These are phyloP conservation scores for Acrocephalus scirpaceus DNA, from an alignment of 2,797 vertebrate genomes.

Conservation along the genomic window DNA sequence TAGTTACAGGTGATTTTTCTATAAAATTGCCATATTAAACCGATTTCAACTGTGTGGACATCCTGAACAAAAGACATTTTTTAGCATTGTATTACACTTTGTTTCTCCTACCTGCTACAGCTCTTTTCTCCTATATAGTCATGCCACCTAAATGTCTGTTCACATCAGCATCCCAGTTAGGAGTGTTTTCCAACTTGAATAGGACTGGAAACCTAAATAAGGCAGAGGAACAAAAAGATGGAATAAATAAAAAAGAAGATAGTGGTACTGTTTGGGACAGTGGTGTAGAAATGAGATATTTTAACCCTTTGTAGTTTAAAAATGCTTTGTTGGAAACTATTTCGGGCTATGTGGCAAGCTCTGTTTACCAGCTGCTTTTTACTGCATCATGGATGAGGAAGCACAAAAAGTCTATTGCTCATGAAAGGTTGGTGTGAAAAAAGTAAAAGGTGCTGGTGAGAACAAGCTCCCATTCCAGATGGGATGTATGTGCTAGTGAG, in stretches of 20 bases:
- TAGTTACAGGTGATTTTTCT: background rate
- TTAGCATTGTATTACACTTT: background rate
- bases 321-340: accelerated
- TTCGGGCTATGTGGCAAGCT: background rate
- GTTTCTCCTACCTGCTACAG: background rate
- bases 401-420: background rate
- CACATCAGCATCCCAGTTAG: background rate
- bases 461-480: background rate
- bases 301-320: background rate
- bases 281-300: background rate
- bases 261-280: background rate
- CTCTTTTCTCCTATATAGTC: background rate
- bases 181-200: background rate
- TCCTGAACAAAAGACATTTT: background rate
- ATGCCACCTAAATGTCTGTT: background rate
- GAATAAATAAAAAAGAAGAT: background rate
- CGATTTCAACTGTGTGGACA: background rate
- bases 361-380: background rate
- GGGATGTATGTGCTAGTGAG: accelerated
- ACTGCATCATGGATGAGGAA: background rate
- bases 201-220: background rate
- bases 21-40: background rate
- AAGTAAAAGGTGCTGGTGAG: background rate
- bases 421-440: background rate
- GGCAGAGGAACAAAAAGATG: background rate